Evolutionary conservation across 1,140 invertebrate genomes (phyloP), one percentile per base, ranked within the genome.

Genomic region (Drosophila seguyi): DNA sequence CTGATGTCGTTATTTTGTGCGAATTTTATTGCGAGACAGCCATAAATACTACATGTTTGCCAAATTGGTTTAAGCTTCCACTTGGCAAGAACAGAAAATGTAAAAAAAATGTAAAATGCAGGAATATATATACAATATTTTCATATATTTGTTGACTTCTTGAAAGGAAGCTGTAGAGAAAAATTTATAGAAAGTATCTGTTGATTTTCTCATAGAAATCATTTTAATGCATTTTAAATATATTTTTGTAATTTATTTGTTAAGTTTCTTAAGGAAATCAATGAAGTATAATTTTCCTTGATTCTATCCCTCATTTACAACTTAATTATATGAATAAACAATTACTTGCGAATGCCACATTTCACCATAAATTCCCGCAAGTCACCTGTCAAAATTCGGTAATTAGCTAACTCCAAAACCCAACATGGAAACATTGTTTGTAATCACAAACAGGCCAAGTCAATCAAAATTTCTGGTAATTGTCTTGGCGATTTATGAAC

Each of bases 1-100:
- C 22, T 63, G 22, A 63, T 57, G 50, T 63, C n/a, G 11, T 61
- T 57, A 29, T 29, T 42, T 31, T 36, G 13, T 18, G 7, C 14
- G 11, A 22, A 36, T 34, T 60, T 60, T 48, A 45, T 59, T 22
- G 25, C 42, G 4, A 6, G 6, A 2, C 27, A 44, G 29, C 13
- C 45, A 39, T 61, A 52, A 52, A 52, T 53, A 25, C 25, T 31
- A 6, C 16, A 50, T 20, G 16, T 38, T 61, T 29, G 58, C 31
- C 31, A 50, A 61, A 53, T 61, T 53, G 34, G 22, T 20, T 29
- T 27, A 34, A 11, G 14, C 48, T 13, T 4, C 3, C n/a, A 20
- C n/a, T 52, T 20, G 10, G 5, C 2, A 18, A 3, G 3, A 18
- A 8, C 44, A 36, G 7, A 16, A 53, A 36, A 36, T 36, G 11